A percentile compares a stretch with the other conserved stretches of the same genome.
Evolutionary conservation across 30 jellyfish, hydroid and myxozoan genomes (phyloP).

Genomic region (Haliclystus octoradiatus): DNA sequence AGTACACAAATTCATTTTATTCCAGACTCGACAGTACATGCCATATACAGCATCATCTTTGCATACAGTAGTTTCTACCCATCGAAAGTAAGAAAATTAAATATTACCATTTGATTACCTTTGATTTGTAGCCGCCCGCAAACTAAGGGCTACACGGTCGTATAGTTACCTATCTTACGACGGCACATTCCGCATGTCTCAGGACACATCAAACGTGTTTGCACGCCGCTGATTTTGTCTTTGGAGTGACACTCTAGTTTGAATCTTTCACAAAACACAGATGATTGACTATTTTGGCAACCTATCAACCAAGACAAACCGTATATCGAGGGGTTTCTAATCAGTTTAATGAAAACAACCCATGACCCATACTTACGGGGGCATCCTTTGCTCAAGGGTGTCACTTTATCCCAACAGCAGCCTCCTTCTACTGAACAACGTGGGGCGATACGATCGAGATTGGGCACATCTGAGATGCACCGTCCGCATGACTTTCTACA

Average conservation of each 20-base stretch:
- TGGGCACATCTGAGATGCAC: constrained; percentile 26
- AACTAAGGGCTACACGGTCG: too few relatives aligned
- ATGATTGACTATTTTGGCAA: constrained; percentile 18
- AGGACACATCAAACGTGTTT: constrained; percentile 52
- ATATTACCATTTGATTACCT: background rate
- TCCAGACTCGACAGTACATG: constrained; percentile 53
- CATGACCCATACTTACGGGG: constrained; percentile 32
- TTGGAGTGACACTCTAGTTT: constrained; percentile 2
- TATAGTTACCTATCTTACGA: constrained; percentile 15
- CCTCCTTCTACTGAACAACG: constrained; percentile 8
- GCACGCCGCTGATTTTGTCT: constrained; percentile 43
- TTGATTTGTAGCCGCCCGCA: constrained; percentile 18
- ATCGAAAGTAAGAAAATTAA: background rate
- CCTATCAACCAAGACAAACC: constrained; percentile 8
- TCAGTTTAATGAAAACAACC: background rate
- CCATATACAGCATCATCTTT: constrained; percentile 45
- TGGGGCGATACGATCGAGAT: constrained; percentile 16
- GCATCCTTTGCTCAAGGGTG: constrained; percentile 50
- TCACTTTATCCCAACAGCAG: constrained; percentile 47
- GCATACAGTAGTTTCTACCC: constrained; percentile 30
- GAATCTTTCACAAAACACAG: background rate
- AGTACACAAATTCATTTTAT: constrained; percentile 42
- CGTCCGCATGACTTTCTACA: constrained; percentile 44
- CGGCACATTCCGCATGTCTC: constrained; percentile 69
- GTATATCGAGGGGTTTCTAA: background rate